These are phyloP conservation scores for Eupithecia abbreviata DNA, from an alignment of 2,888 invertebrate species.

Conservation along the genomic window DNA sequence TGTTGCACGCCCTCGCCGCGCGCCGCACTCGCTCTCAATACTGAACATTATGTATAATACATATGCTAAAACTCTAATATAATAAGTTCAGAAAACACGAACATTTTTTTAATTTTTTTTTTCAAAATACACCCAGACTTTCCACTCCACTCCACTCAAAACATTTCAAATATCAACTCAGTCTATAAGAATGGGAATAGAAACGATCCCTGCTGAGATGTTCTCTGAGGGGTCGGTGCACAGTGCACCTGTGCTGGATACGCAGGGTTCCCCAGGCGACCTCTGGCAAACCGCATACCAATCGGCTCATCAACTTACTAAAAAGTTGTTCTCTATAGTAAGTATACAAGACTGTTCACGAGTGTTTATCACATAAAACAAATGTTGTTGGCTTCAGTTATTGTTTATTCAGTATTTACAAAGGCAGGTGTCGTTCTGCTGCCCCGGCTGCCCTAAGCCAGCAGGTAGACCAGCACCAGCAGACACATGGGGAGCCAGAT, in stretches of 20 bases:
- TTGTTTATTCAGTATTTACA: not conserved
- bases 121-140: not conserved
- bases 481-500: slow-evolving; percentile 53
- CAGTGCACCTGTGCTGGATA: not conserved
- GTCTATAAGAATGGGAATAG: not conserved
- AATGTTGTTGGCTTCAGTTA: not conserved
- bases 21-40: not conserved
- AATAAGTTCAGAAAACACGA: too few species aligned
- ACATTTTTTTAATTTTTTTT: too few species aligned
- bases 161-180: not conserved
- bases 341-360: not conserved
- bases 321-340: not conserved
- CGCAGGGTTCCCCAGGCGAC: not conserved
- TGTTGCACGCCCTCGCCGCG: not conserved
- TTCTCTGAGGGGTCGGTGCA: too few species aligned
- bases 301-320: not conserved
- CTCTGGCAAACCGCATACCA: not conserved
- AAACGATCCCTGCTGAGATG: not conserved
- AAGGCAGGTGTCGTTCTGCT: not conserved
- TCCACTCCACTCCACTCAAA: not conserved
- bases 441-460: slow-evolving; percentile 12
- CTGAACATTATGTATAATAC: not conserved
- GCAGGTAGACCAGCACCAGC: slow-evolving; percentile 42
- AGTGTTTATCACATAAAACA: not conserved
- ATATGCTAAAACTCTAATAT: too few species aligned